Conservation (phyloP, 1,140 invertebrate species). For the Caenorhabditis tropicalis region DNA sequence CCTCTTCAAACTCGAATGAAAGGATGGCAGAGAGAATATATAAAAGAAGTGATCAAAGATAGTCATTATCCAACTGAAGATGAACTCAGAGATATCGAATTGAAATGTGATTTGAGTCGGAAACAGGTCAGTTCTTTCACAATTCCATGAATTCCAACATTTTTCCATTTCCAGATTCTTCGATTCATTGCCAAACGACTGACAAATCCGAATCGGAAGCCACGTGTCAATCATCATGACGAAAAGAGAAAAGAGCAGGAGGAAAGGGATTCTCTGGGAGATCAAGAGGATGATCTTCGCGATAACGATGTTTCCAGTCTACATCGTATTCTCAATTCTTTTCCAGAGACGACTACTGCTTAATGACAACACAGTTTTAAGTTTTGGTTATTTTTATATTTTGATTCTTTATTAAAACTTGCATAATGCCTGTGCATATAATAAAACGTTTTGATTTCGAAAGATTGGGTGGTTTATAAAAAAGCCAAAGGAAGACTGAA, state of each 20-base stretch:
- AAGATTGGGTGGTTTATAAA: neutral
- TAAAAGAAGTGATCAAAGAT: slow-evolving; percentile 52
- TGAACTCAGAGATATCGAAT: slow-evolving; percentile 47
- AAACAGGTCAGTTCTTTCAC: slow-evolving; percentile 46
- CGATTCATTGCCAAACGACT: slow-evolving; percentile 51
- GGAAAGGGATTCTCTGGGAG: slow-evolving; percentile 12
- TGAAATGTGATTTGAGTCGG: slow-evolving; percentile 49
- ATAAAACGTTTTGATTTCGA: neutral
- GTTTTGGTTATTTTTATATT: neutral
- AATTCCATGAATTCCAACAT: neutral
- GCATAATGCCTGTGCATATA: slow-evolving; percentile 36
- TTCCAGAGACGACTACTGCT: neutral
- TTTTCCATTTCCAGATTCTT: slow-evolving; percentile 38
- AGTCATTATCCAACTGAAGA: slow-evolving; percentile 53
- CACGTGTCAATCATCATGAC: slow-evolving; percentile 39
- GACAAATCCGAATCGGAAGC: slow-evolving; percentile 47
- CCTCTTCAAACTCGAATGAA: slow-evolving; percentile 50
- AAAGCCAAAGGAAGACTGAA: slow-evolving; percentile 24
- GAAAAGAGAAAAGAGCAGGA: slow-evolving; percentile 25
- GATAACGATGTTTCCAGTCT: neutral
- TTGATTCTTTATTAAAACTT: slow-evolving; percentile 41
- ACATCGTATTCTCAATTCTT: neutral
- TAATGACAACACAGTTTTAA: neutral
- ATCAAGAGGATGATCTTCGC: neutral
- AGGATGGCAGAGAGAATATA: slow-evolving; percentile 53